Conservation (phyloP, 1,140 invertebrate species). For the Aphelenchoides besseyi region DNA sequence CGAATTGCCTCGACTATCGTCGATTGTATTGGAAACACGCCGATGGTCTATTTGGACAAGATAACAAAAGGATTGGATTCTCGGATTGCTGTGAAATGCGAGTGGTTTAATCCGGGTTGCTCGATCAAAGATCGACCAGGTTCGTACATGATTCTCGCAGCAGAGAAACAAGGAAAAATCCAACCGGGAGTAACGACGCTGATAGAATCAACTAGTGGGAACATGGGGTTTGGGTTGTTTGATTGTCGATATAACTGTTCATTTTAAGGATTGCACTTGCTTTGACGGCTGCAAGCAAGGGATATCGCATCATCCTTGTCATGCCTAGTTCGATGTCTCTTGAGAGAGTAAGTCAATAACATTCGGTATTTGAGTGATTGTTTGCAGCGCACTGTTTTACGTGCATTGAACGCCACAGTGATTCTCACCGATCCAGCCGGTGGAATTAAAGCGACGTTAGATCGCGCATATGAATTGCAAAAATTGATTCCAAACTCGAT, state of each 20-base stretch:
- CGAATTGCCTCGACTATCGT: constrained; percentile 28
- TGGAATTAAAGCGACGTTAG: constrained; percentile 9
- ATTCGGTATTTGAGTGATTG: too few species aligned
- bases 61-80: constrained; percentile 36
- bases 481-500: constrained; percentile 28
- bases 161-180: constrained; percentile 58
- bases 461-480: constrained; percentile 23
- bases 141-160: constrained; percentile 46
- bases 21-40: constrained; percentile 46
- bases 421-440: constrained; percentile 28
- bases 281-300: too few species aligned
- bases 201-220: constrained; percentile 63
- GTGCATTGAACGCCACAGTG: constrained; percentile 18
- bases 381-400: constrained; percentile 20
- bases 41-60: constrained; percentile 49
- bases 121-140: constrained; percentile 49
- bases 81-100: constrained; percentile 47
- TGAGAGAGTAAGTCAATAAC: too few species aligned
- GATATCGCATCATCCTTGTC: constrained; percentile 27
- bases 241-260: too few species aligned
- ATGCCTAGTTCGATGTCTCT: constrained; percentile 40
- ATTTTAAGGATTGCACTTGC: too few species aligned
- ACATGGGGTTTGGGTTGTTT: constrained; percentile 53
- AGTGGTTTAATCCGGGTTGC: constrained; percentile 48
- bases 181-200: constrained; percentile 59